Evolutionary conservation across 2,888 invertebrate species (phyloP).

Genomic region (Trissonchulus sp.): DNA sequence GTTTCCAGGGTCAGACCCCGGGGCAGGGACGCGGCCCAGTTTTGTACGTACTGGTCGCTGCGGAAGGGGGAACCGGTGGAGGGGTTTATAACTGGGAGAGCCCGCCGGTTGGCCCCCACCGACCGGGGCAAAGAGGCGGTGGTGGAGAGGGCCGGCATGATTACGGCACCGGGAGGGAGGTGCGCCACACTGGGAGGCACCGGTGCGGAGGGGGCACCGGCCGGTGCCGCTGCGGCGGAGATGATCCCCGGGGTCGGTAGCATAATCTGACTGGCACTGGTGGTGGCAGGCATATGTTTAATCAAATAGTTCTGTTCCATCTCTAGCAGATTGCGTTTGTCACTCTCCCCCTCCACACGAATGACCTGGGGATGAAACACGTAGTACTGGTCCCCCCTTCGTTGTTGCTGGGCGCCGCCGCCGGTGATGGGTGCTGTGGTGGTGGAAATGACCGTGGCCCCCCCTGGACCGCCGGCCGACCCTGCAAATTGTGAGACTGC

Average conservation of each 20-base stretch:
- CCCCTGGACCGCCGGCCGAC: too few species aligned
- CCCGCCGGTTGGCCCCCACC: slow-evolving; percentile 14
- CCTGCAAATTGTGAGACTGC: too few species aligned
- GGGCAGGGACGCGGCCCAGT: slow-evolving; percentile 25
- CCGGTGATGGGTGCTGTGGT: too few species aligned
- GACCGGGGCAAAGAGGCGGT: background rate
- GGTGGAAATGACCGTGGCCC: too few species aligned
- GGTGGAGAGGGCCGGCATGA: background rate
- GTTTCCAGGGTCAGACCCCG: slow-evolving; percentile 33
- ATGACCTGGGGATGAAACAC: slow-evolving; percentile 49
- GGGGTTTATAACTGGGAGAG: slow-evolving; percentile 30
- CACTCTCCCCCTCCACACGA: slow-evolving; percentile 37
- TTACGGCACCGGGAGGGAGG: background rate
- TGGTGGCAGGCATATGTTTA: slow-evolving; percentile 18
- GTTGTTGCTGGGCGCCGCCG: too few species aligned
- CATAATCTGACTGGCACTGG: background rate
- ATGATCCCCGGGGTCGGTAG: background rate
- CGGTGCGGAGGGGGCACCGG: background rate
- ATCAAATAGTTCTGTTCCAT: slow-evolving; percentile 48
- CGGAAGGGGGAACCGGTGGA: slow-evolving; percentile 23
- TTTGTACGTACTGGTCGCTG: slow-evolving; percentile 27
- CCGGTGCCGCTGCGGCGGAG: background rate
- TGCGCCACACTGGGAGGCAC: background rate
- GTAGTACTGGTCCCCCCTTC: slow-evolving; percentile 42
- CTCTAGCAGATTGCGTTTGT: background rate